Conservation (phyloP, 2,113 vertebrate genomes). For the Python bivittatus region DNA sequence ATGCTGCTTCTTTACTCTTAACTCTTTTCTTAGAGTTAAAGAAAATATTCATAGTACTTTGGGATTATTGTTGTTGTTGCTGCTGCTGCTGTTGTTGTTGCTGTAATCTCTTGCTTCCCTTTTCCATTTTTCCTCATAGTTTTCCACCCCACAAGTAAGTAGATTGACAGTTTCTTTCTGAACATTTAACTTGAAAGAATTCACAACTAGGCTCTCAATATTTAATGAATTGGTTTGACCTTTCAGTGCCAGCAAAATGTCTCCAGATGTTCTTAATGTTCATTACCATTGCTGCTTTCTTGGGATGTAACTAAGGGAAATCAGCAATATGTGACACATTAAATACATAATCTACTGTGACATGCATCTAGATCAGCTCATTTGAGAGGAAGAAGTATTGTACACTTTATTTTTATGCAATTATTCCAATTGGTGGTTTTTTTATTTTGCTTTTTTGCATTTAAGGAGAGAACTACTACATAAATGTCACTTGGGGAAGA, state of each 20-base stretch:
- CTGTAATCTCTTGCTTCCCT: accelerated
- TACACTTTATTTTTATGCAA: slow-evolving; percentile 56
- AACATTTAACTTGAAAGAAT: background rate
- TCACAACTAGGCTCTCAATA: slow-evolving; percentile 34
- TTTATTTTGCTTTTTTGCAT: background rate
- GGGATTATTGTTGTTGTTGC: too few relatives aligned
- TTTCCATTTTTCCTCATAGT: accelerated
- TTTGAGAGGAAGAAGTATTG: slow-evolving; percentile 53
- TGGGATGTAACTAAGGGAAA: slow-evolving; percentile 53
- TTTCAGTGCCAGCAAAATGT: slow-evolving; percentile 47
- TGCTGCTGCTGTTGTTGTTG: too few relatives aligned
- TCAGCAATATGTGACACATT: slow-evolving; percentile 54
- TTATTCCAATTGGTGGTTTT: slow-evolving; percentile 38
- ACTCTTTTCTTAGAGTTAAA: background rate
- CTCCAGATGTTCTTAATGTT: slow-evolving; percentile 62
- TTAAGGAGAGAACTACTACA: background rate
- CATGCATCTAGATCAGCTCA: slow-evolving; percentile 42
- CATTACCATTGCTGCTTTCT: slow-evolving; percentile 55
- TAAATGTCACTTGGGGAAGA: accelerated
- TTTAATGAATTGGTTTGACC: slow-evolving; percentile 52
- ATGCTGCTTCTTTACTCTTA: background rate
- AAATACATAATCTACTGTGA: slow-evolving; percentile 57
- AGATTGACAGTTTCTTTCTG: background rate
- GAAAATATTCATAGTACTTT: accelerated
- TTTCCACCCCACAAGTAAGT: background rate